Evolutionary conservation across 1,140 invertebrate species (phyloP).

Genomic region (Microplitis demolitor): DNA sequence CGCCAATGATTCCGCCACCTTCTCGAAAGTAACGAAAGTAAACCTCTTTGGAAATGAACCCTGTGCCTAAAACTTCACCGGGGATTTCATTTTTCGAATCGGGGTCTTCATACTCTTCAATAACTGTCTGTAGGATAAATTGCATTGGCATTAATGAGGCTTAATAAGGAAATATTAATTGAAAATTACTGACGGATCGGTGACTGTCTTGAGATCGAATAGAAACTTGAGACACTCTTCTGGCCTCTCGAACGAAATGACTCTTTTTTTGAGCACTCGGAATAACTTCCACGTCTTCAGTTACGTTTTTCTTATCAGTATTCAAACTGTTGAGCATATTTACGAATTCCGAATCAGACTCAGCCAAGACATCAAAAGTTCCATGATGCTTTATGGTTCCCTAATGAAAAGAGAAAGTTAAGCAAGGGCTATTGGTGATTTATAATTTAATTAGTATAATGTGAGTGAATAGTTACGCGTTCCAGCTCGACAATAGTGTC

Average conservation of each 20-base stretch:
- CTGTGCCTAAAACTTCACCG: conserved; percentile 58
- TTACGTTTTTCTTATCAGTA: conserved; percentile 23
- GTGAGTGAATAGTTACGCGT: conserved; percentile 60
- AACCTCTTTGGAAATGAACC: conserved; percentile 60
- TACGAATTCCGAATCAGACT: conserved; percentile 64
- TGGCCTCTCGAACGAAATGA: background rate
- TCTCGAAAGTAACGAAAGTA: conserved; percentile 71
- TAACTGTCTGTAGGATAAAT: background rate
- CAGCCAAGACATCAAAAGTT: conserved; percentile 62
- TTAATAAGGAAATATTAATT: too few relatives aligned
- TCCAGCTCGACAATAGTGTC: conserved; percentile 80
- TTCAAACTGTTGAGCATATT: conserved; percentile 37
- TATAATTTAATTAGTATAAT: too few relatives aligned
- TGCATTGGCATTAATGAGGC: too few relatives aligned
- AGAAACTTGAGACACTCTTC: conserved; percentile 1
- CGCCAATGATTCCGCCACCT: conserved; percentile 67
- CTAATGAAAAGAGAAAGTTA: conserved; percentile 39
- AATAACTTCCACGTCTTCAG: too few relatives aligned
- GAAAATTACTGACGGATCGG: conserved; percentile 14
- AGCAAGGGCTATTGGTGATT: background rate
- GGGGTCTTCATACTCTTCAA: conserved; percentile 2
- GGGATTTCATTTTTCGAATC: conserved; percentile 16
- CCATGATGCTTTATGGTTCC: conserved; percentile 66
- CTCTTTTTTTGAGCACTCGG: background rate
- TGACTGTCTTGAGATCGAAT: conserved; percentile 26